phyloP scores from a whole-genome alignment of 2,797 vertebrate species.

The Rhinoraja longicauda region DNA sequence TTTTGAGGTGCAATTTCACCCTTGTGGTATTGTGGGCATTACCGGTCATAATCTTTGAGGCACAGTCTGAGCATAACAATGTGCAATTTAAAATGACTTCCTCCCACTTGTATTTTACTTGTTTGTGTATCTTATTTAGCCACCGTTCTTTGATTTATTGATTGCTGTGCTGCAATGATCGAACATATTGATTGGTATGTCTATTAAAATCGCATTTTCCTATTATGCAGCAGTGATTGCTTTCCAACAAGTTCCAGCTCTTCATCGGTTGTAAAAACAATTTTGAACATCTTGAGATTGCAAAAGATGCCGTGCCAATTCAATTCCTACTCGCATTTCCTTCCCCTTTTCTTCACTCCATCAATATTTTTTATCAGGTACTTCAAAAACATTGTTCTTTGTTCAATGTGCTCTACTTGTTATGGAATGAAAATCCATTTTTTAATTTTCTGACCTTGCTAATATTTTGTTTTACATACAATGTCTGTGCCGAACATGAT shows the following conservation, averaged over 20 bases:
- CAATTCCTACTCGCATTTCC: no score
- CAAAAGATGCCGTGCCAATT: no score
- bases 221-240: no score
- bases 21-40: background rate
- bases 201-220: background rate
- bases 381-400: background rate
- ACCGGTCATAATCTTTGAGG: background rate
- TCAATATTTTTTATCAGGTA: background rate
- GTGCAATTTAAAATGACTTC: background rate
- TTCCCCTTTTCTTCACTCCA: background rate
- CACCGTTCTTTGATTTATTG: background rate
- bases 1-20: background rate
- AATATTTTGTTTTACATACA: background rate
- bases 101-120: background rate
- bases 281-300: no score
- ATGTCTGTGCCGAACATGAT: no score
- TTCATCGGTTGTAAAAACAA: no score
- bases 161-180: background rate
- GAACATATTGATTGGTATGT: background rate
- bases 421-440: background rate
- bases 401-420: background rate
- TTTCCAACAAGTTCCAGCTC: no score
- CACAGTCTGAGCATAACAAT: background rate
- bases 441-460: background rate
- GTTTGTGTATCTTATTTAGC: background rate